These are phyloP conservation scores for Anguilla rostrata DNA, from an alignment of 2,113 vertebrate genomes.

Conservation along the genomic window DNA sequence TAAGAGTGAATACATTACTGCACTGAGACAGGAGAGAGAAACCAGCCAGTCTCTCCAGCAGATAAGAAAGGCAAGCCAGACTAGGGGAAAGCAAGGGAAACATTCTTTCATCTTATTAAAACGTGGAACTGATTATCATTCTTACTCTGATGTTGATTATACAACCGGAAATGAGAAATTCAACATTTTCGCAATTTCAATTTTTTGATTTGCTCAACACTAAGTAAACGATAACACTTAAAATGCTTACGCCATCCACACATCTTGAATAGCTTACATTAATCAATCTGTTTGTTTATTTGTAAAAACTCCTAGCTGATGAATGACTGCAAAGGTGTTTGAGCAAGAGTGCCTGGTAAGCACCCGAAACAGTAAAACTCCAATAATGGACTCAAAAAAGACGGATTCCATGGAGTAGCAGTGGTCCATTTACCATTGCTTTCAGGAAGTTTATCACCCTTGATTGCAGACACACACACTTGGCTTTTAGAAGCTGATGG, in stretches of 20 bases:
- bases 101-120: constrained; percentile 22
- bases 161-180: constrained; percentile 20
- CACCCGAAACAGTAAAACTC: not conserved
- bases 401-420: not conserved
- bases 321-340: constrained; percentile 15
- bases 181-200: not conserved
- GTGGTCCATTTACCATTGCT: not conserved
- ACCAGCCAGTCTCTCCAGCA: not conserved
- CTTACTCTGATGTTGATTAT: constrained; percentile 14
- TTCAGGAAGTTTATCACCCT: not conserved
- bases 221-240: not conserved
- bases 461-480: not conserved
- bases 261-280: constrained; percentile 24
- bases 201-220: not conserved
- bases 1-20: constrained; percentile 9
- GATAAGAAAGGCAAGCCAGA: not conserved
- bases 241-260: not conserved
- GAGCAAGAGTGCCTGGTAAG: not conserved
- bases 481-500: not conserved
- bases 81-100: constrained; percentile 8
- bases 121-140: constrained; percentile 35
- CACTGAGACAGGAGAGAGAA: constrained; percentile 1
- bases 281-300: constrained; percentile 13
- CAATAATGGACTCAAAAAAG: not conserved
- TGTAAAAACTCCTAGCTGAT: constrained; percentile 8